Evolutionary conservation across 2,113 vertebrate genomes (phyloP), one percentile per base, ranked within the genome.

Genomic region (Talpa occidentalis): DNA sequence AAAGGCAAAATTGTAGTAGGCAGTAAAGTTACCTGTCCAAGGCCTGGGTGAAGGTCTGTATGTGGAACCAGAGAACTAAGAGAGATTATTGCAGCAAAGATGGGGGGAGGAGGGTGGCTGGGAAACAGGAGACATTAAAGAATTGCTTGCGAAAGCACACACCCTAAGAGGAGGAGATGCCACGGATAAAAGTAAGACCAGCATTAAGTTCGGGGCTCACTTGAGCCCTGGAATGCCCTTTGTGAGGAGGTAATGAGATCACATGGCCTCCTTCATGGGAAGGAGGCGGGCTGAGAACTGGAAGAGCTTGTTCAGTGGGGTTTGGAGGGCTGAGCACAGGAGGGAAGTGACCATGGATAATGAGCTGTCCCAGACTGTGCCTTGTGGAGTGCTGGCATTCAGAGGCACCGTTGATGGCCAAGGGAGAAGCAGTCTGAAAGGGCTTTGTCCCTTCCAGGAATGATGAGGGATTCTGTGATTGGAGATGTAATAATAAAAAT

Each of bases 141-240:
- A 91, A 80, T 22, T 85, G 70, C 91, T 96, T 78, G 76, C 94
- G 78, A 64, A 90, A 87, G 79, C 70, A 67, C 93, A 89, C 86
- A 22, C 94, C 88, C 91, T 15, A 84, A 21, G 83, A 95, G 93
- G 72, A 96, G 94, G 85, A 54, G 94, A 93, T 81, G 83, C 47
- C 3, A 2, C 1, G 22, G 72, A 91, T 96, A 96, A 93, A 72
- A 95, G 87, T 56, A 62, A 97, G 91, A 54, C 66, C 52, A 66
- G 88, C 74, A 79, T 95, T 95, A 91, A 91, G 94, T 92, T 69
- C 5, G 47, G 94, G 91, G 96, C 95, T 96, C 93, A 69, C 35
- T 72, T 89, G 96, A 97, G 96, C 94, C 96, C 97, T 95, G 96
- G 96, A 97, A 97, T 97, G 96, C 96, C 97, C 96, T 97, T 97